phyloP scores from a whole-genome alignment of 2,797 vertebrate genomes.

The Halcyon leucocephala region DNA sequence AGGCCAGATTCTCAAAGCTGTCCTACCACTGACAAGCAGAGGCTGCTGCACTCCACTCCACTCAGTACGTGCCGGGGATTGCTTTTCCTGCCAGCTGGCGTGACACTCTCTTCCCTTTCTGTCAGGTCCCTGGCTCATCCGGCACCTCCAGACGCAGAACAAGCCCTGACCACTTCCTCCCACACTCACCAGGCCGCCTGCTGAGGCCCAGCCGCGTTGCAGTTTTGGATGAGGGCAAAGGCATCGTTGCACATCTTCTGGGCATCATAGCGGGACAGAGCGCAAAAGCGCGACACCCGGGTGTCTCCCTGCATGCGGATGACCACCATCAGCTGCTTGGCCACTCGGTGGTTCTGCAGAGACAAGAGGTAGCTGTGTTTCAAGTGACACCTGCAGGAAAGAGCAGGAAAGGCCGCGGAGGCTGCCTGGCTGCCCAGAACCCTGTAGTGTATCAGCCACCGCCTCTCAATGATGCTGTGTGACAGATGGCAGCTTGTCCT shows the following conservation, averaged over 20 bases:
- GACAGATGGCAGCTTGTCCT: neutral
- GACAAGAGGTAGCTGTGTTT: neutral
- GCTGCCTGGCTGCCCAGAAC: neutral
- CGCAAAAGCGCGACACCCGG: slow-evolving; percentile 88
- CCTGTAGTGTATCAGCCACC: neutral
- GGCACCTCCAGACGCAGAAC: neutral
- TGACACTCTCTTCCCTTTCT: neutral
- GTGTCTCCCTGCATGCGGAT: slow-evolving; percentile 86
- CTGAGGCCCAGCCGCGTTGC: slow-evolving; percentile 87
- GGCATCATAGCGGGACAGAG: slow-evolving; percentile 88
- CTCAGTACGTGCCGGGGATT: fast-evolving
- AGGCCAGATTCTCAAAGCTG: neutral
- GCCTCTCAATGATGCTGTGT: fast-evolving
- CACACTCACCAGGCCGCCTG: slow-evolving; percentile 89
- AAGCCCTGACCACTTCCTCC: neutral
- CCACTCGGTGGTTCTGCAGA: slow-evolving; percentile 89
- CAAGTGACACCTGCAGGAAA: slow-evolving; percentile 12
- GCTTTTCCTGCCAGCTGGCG: neutral
- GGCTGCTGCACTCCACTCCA: fast-evolving
- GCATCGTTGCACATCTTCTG: slow-evolving; percentile 88
- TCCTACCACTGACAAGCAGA: fast-evolving
- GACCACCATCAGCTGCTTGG: slow-evolving; percentile 87
- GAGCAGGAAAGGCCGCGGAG: neutral
- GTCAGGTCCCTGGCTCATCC: neutral
- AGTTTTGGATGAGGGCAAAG: slow-evolving; percentile 89